Evolutionary conservation across 2,888 invertebrate genomes (phyloP), one percentile per base, ranked within the genome.

Genomic region (Volucella bombylans): DNA sequence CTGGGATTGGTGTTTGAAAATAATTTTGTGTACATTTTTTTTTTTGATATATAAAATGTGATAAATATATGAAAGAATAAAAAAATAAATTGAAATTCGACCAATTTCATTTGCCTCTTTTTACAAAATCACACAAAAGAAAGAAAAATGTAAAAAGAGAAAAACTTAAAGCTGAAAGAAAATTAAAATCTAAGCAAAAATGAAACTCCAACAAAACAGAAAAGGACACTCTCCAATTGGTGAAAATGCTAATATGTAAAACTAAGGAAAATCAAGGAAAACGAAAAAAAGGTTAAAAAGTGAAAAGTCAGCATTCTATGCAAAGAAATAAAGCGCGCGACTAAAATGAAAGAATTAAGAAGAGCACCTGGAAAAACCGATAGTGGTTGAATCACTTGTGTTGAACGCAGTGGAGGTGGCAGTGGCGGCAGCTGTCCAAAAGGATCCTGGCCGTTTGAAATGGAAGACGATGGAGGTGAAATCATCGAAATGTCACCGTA

Each of bases 391-490:
- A 92, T 89, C 90, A 92, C 91, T 90, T 92, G 91, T 89, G 92
- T 92, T 90, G 92, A 92, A 90, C 92, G 92, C 91, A 92, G 90
- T 89, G 92, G 92, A 90, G 92, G 92, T 90, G 91, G 91, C 89
- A 92, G 90, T 89, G 92, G 92, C 89, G 92, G 92, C 90, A 92
- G 89, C 89, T 92, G 91, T 90, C 91, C 92, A 89, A 90, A 90
- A 88, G 92, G 92, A 90, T 92, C 92, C 89, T 91, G 92, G 89
- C 92, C 92, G 92, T 91, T 92, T 88, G 92, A 92, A 89, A 91
- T 90, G 89, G 92, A 92, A 90, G 92, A 92, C 90, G 92, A 91
- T 88, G 91, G 91, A 88, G 92, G 91, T 89, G 92, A 92, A 91
- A 92, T 92, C 92, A 92, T 92, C 92, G 92, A 91, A 89, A 90